Percentiles rank a stretch among this genome's conserved stretches.
Evolutionary conservation across 1,140 invertebrate genomes (phyloP).

Genomic region (Drosophila gunungcola): DNA sequence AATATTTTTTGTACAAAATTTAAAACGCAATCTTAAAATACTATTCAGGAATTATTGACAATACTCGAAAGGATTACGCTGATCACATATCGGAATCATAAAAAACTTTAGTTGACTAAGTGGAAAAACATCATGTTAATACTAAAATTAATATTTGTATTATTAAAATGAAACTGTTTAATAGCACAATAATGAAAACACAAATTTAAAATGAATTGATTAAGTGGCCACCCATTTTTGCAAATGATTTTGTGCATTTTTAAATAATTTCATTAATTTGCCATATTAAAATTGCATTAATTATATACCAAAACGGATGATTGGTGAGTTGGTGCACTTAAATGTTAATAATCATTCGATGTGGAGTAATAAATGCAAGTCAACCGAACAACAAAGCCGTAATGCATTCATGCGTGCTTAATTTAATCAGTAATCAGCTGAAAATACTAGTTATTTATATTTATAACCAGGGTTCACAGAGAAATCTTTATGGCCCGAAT

Average conservation of each 20-base stretch:
- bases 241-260: slow-evolving; percentile 21
- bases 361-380: slow-evolving; percentile 28
- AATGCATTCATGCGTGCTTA: slow-evolving; percentile 19
- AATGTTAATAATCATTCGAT: slow-evolving; percentile 66
- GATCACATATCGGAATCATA: not conserved
- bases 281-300: slow-evolving; percentile 67
- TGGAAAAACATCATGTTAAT: not conserved
- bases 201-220: slow-evolving; percentile 5
- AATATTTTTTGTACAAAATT: not conserved
- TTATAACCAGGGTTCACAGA: not conserved
- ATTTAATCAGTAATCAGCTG: slow-evolving; percentile 27
- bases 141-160: not conserved
- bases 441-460: not conserved
- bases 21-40: too few relatives aligned
- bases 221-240: slow-evolving; percentile 13
- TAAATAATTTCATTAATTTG: slow-evolving; percentile 65
- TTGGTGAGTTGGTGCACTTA: slow-evolving; percentile 50
- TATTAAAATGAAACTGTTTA: not conserved
- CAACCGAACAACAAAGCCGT: not conserved
- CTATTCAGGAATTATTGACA: not conserved
- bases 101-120: not conserved
- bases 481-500: slow-evolving; percentile 1
- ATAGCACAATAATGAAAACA: not conserved
- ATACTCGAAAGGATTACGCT: not conserved
- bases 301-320: slow-evolving; percentile 58